A percentile compares a stretch with the other conserved stretches of the same genome.
Conservation (phyloP, 2,113 vertebrate genomes). For the Pygathrix nemaeus region DNA sequence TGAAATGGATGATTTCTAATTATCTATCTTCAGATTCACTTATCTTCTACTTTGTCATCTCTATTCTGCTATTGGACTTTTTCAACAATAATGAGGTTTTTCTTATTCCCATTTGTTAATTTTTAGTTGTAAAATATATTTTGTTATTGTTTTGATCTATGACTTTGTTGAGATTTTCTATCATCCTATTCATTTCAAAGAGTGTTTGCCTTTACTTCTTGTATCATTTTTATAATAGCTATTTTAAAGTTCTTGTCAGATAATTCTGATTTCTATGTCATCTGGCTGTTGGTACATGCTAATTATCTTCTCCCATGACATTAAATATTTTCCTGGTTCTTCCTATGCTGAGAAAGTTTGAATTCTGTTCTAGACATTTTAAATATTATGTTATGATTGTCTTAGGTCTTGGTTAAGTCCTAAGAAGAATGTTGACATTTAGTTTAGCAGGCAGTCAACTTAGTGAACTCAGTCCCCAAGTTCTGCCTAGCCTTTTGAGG, state of each 20-base stretch:
- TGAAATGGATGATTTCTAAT: not conserved
- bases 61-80: not conserved
- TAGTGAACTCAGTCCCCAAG: not conserved
- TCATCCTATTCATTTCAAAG: slow-evolving; percentile 23
- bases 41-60: not conserved
- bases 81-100: not conserved
- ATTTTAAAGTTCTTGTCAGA: not conserved
- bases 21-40: not conserved
- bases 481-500: slow-evolving; percentile 56
- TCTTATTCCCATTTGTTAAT: not conserved
- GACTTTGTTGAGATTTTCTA: not conserved
- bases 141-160: not conserved
- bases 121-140: slow-evolving; percentile 32
- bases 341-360: not conserved
- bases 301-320: not conserved
- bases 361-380: not conserved
- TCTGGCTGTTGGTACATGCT: not conserved
- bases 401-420: slow-evolving; percentile 38
- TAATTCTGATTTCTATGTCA: not conserved
- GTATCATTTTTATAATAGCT: slow-evolving; percentile 1
- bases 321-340: not conserved
- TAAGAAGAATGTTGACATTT: slow-evolving; percentile 38
- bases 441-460: slow-evolving; percentile 54
- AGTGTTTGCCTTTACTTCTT: not conserved
- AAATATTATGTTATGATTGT: slow-evolving; percentile 5